Evolutionary conservation across 2,113 vertebrate species (phyloP), one percentile per base, ranked within the genome.

Genomic region (Gymnarchus niloticus): DNA sequence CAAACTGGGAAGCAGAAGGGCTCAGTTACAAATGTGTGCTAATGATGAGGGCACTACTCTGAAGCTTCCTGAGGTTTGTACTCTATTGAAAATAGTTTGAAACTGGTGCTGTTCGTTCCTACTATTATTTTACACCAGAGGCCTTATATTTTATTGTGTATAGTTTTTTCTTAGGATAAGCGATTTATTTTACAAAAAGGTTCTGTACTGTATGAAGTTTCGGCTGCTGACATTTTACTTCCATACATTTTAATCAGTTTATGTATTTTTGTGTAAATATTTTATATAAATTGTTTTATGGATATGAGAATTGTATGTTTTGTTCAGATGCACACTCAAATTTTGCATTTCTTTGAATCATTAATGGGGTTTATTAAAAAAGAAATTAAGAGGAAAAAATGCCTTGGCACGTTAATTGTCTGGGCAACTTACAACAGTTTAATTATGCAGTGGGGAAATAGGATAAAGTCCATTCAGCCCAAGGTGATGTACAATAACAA

Each of bases 261-360:
- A 73, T 37, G 5, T 73, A 65, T 51, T 48, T 80, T 23, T 80
- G n/a, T 80, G 14, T 51, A n/a, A 80, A 80, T 80, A n/a, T 49
- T 80, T 25, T 49, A 81, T 81, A 81, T 81, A 51, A 44, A 80
- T 80, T 80, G 44, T 73, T 69, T 17, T 73, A 73, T 41, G 14
- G 14, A 73, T 37, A 73, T 73, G 65, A 69, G 33, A 41, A 41
- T 10, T 73, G 33, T 73, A 41, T 81, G 51, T 52, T 28, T 69
- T 37, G 28, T 37, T 69, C 12, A 5, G 33, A 73, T 73, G 28
- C 19, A 19, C 19, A 73, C 28, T 19, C 14, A 69, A 4, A 69
- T 6, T 73, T 73, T 21, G 14, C 19, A 33, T 73, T 73, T 25
- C 65, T 41, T 73, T 73, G 65, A 0, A 6, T 73, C 41, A 73